A percentile compares a stretch with the other conserved stretches of the same genome.
Evolutionary conservation across 2,113 vertebrate species (phyloP).

Genomic region (Apteryx mantelli): DNA sequence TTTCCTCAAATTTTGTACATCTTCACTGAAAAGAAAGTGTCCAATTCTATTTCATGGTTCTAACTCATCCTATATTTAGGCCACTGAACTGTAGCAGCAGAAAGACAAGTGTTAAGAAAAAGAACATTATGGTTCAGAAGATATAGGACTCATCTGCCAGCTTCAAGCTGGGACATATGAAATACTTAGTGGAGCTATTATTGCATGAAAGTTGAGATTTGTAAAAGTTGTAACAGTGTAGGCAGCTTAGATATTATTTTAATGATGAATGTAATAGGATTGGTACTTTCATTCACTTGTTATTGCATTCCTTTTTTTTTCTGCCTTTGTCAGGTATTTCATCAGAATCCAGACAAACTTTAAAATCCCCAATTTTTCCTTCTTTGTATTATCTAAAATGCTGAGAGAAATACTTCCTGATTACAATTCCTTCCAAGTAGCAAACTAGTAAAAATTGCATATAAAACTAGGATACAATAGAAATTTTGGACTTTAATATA

Average conservation of each 20-base stretch:
- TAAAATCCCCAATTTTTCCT: neutral
- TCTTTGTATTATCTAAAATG: neutral
- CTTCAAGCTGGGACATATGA: accelerated
- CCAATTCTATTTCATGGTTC: neutral
- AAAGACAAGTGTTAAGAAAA: neutral
- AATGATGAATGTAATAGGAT: neutral
- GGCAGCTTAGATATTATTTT: neutral
- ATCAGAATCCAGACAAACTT: neutral
- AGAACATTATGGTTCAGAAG: neutral
- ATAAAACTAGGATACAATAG: neutral
- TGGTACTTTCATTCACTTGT: neutral
- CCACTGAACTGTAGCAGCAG: neutral
- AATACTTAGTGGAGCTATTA: neutral
- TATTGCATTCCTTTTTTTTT: neutral
- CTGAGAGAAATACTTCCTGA: neutral
- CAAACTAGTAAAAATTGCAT: neutral
- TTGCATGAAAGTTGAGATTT: neutral
- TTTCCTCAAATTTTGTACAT: neutral
- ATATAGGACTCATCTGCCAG: neutral
- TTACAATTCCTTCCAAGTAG: neutral
- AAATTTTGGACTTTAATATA: neutral
- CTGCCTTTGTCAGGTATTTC: neutral
- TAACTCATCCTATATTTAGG: neutral
- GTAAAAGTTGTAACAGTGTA: neutral
- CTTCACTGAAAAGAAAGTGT: neutral